These are phyloP conservation scores for Pogoniulus pusillus DNA, from an alignment of 2,797 vertebrate genomes.

Conservation along the genomic window DNA sequence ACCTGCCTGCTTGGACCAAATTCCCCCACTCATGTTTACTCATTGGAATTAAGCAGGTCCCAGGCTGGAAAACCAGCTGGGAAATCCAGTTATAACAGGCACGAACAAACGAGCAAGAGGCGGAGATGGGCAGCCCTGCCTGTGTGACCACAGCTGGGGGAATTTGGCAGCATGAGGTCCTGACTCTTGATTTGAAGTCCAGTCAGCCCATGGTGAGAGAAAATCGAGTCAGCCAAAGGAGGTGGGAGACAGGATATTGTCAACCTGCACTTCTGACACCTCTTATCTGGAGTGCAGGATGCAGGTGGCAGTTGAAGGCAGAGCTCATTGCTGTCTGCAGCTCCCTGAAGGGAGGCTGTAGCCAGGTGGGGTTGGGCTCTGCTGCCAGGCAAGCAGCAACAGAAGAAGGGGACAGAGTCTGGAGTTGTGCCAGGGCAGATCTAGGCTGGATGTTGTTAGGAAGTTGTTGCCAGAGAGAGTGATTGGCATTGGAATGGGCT, in stretches of 20 bases:
- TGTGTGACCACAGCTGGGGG: background rate
- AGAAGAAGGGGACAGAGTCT: no score
- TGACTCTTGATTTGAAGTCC: background rate
- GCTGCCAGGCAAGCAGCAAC: no score
- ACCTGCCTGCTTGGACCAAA: slow-evolving; percentile 49
- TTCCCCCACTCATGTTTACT: slow-evolving; percentile 5
- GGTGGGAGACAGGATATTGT: slow-evolving; percentile 20
- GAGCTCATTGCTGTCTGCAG: no score
- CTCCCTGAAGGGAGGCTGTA: no score
- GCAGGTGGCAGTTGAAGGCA: accelerated
- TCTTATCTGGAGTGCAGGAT: slow-evolving; percentile 6
- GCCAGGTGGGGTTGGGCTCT: no score
- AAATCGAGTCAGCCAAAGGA: background rate
- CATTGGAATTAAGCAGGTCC: slow-evolving; percentile 19
- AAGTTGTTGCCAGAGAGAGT: no score
- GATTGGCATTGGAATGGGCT: no score
- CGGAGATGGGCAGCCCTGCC: background rate
- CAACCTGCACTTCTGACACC: slow-evolving; percentile 21
- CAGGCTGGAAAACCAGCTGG: slow-evolving; percentile 48
- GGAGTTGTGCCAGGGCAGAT: no score
- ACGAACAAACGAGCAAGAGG: background rate
- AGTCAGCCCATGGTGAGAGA: background rate
- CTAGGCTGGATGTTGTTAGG: no score
- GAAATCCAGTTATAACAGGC: slow-evolving; percentile 27
- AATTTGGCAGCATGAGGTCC: background rate